These are phyloP conservation scores for Calosoma granatense DNA, from an alignment of 1,140 invertebrate genomes.

Conservation along the genomic window DNA sequence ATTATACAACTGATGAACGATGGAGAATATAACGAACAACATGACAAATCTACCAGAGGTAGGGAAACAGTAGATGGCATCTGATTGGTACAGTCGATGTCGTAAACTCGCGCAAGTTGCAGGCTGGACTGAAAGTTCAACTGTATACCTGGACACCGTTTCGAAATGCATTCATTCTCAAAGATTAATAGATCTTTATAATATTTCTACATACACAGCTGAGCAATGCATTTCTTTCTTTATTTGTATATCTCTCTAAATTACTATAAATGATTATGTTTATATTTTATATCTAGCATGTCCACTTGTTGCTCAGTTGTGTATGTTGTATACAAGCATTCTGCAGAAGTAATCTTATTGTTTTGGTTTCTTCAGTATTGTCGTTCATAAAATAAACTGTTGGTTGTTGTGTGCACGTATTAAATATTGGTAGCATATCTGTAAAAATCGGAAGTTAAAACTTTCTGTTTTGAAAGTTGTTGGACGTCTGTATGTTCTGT, in stretches of 20 bases:
- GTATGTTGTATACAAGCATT: no score
- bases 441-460: neutral
- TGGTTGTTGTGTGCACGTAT: no score
- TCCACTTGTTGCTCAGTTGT: no score
- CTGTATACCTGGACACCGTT: neutral
- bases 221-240: no score
- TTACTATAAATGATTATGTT: no score
- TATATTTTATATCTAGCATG: no score
- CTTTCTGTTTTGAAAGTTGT: neutral
- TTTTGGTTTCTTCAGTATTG: no score
- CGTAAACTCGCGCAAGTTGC: neutral
- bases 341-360: no score
- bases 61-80: slow-evolving; percentile 1
- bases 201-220: no score
- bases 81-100: slow-evolving; percentile 1
- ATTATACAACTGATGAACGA: neutral
- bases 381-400: no score
- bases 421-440: neutral
- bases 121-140: neutral
- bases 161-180: neutral
- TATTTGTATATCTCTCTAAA: no score
- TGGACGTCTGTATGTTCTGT: neutral
- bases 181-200: no score
- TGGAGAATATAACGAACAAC: slow-evolving; percentile 6
- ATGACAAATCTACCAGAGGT: slow-evolving; percentile 8